Conservation (phyloP, 2,113 vertebrate genomes). For the Hipposideros armiger region DNA sequence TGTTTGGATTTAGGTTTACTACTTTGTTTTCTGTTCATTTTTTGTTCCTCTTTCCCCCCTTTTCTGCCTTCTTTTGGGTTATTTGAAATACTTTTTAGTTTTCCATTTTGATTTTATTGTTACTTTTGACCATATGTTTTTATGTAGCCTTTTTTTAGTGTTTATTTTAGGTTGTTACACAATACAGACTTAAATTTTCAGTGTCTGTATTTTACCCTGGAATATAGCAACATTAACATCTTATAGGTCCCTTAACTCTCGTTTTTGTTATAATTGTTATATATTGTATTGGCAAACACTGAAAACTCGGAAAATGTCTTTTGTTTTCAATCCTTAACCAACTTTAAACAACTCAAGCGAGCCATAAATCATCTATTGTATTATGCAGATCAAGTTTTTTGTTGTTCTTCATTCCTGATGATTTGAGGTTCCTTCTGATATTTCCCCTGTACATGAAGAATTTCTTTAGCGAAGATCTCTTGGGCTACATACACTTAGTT, state of each 20-base stretch:
- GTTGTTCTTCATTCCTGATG: neutral
- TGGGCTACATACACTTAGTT: neutral
- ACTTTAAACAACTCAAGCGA: neutral
- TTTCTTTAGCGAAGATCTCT: neutral
- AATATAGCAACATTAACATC: neutral
- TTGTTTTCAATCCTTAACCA: neutral
- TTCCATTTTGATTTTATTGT: neutral
- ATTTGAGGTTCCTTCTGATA: neutral
- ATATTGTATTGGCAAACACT: neutral
- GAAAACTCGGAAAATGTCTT: neutral
- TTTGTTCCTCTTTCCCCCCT: neutral
- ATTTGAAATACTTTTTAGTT: neutral
- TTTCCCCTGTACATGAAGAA: neutral
- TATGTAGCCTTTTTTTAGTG: neutral
- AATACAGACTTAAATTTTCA: neutral
- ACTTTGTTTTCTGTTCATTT: neutral
- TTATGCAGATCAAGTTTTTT: neutral
- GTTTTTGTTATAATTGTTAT: neutral
- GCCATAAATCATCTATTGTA: neutral
- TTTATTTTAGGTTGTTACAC: neutral
- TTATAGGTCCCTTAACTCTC: neutral
- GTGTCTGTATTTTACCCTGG: neutral
- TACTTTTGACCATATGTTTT: neutral
- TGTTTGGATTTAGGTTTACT: neutral
- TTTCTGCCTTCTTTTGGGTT: neutral